A percentile compares a stretch with the other conserved stretches of the same genome.
Evolutionary conservation across 2,113 vertebrate genomes (phyloP).

Genomic region (Trematocara nigrifrons): DNA sequence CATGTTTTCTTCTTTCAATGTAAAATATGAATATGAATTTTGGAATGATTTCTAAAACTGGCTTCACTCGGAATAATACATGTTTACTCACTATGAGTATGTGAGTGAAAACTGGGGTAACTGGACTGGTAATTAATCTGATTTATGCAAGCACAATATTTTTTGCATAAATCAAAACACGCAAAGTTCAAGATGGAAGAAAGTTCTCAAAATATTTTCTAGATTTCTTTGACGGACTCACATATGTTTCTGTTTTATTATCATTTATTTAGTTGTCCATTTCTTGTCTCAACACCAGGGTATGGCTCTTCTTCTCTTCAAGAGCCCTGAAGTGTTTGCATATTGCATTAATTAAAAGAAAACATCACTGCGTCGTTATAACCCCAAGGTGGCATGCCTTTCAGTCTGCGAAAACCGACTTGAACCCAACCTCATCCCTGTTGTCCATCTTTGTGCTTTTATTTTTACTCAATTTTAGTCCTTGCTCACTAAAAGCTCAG

Average conservation of each 20-base stretch:
- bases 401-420: accelerated
- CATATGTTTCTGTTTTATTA: neutral
- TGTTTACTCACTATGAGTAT: neutral
- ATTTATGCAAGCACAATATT: neutral
- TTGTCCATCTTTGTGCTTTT: neutral
- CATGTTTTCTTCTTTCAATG: neutral
- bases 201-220: neutral
- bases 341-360: neutral
- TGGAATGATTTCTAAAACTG: neutral
- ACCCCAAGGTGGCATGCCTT: neutral
- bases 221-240: neutral
- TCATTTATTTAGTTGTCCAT: accelerated
- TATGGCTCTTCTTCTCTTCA: neutral
- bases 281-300: neutral
- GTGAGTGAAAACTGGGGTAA: neutral
- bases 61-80: neutral
- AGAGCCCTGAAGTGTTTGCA: neutral
- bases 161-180: neutral
- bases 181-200: neutral
- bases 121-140: neutral
- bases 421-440: neutral
- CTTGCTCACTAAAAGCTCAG: neutral
- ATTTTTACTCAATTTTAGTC: neutral
- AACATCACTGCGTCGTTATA: neutral
- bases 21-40: neutral